Base-by-base conservation (phyloP, 2,113 vertebrate species). In the Pavo muticus region DNA sequence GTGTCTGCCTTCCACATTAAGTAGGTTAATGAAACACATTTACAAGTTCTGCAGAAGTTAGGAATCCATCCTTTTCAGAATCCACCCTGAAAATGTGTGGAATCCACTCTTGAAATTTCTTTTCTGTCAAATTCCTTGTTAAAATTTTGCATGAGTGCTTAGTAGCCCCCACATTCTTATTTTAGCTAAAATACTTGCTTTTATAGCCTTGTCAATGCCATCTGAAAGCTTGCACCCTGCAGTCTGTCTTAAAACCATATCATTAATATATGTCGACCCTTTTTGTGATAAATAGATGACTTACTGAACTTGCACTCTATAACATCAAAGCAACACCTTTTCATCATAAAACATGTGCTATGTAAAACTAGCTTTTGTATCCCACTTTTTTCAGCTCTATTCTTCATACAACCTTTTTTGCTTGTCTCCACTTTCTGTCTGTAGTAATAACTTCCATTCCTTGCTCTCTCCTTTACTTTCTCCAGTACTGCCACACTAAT, bases 311-410 rank as follows among this genome's bases (percentile, higher is more conserved):
- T 74, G 48, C 21, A 78, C 47, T 82, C 44, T 85, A 75, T 65
- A 87, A 67, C 91, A 95, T 91, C 61, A 94, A 90, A 95, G 73
- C 30, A 69, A 40, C 9, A 70, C 44, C 17, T 97, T 70, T 69
- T 6, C 19, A 48, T 54, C 59, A 47, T 69, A 87, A 90, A 96
- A 79, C 3, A 45, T 88, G 12, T 82, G 44, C 29, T 92, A n/a
- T 87, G 71, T n/a, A 94, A 93, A 96, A 52, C 42, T 52, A 27
- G 30, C 13, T 29, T 94, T 90, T 79, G 40, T 21, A 68, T 64
- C 12, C 18, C 9, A 6, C 35, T 30, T 86, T 68, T 83, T 20
- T 75, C 64, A 54, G 16, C 90, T 87, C 45, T 93, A 2, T 76
- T 92, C 13, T 73, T 40, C 64, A 64, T 44, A 56, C 19, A 30